phyloP scores from a whole-genome alignment of 1,140 invertebrate genomes.

The Lasioglossum baleicum region DNA sequence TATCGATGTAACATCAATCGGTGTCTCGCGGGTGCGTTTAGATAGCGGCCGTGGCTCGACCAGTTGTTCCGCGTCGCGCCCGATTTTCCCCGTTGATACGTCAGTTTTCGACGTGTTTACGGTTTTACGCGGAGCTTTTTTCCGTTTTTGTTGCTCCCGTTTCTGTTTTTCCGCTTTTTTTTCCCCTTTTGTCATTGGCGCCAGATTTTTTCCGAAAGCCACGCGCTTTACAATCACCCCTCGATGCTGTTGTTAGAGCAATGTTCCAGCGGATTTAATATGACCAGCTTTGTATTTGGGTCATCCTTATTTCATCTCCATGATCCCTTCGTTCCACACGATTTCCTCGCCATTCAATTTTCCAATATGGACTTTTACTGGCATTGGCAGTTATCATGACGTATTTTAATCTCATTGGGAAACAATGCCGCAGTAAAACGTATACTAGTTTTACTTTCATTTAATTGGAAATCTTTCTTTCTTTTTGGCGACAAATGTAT shows the following conservation, averaged over 20 bases:
- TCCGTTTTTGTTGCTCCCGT: background rate
- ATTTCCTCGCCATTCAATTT: background rate
- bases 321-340: background rate
- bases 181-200: conserved; percentile 11
- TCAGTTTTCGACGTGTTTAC: conserved; percentile 36
- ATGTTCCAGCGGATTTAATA: no score
- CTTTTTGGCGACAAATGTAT: no score
- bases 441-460: no score
- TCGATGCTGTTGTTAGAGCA: background rate
- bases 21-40: conserved; percentile 40
- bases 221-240: background rate
- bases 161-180: background rate
- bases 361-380: no score
- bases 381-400: no score
- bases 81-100: conserved; percentile 18
- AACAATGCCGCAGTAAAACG: no score
- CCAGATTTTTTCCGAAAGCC: conserved; percentile 3
- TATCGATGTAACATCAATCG: conserved; percentile 60
- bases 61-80: conserved; percentile 7
- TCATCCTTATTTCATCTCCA: no score
- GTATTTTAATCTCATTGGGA: no score
- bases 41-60: conserved; percentile 5
- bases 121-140: background rate
- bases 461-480: no score
- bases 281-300: no score